Percentiles rank a stretch among this genome's conserved stretches.
Conservation (phyloP, 2,888 invertebrate species). For the Plutella xylostella region DNA sequence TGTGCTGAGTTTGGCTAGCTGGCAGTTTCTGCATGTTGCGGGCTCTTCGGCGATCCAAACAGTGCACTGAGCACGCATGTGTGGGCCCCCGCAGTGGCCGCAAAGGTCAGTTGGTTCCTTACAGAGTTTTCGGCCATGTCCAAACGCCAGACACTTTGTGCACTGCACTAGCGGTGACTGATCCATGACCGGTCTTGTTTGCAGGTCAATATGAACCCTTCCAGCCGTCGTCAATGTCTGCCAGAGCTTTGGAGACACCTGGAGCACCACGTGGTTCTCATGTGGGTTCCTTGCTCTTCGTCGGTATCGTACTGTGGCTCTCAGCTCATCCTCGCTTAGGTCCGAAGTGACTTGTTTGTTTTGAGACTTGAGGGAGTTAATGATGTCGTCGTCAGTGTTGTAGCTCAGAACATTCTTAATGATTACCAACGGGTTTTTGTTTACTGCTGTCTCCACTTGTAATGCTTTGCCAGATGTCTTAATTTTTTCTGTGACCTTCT, state of each 20-base stretch:
- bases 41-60: background rate
- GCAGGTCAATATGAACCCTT: background rate
- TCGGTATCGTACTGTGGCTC: background rate
- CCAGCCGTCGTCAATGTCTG: background rate
- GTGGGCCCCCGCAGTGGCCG: background rate
- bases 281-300: background rate
- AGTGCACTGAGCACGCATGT: background rate
- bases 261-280: background rate
- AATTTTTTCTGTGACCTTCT: background rate
- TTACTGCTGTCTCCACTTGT: background rate
- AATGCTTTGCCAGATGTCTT: background rate
- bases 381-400: background rate
- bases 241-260: background rate
- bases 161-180: background rate
- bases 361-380: background rate
- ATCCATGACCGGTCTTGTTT: background rate
- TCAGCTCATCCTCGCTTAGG: background rate
- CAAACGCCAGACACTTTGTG: no score
- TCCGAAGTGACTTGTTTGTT: background rate
- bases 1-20: background rate
- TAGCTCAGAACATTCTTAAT: background rate
- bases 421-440: background rate
- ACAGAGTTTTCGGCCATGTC: no score
- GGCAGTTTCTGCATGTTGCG: background rate
- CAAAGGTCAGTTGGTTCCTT: background rate